Percentiles rank a stretch among this genome's conserved stretches.
Conservation (phyloP, 2,888 invertebrate species). For the Lycia hirtaria region DNA sequence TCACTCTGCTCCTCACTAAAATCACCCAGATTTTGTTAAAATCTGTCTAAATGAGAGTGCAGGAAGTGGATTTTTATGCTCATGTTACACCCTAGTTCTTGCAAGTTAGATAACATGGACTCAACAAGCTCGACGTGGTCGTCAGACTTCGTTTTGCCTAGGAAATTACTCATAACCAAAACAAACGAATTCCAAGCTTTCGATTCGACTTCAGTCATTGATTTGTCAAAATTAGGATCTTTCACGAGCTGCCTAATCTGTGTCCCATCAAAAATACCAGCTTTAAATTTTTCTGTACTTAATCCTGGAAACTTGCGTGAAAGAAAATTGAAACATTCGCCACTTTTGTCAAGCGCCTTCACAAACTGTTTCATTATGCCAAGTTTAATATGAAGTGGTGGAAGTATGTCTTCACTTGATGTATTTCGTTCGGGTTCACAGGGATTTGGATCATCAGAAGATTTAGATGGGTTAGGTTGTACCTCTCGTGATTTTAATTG, state of each 20-base stretch:
- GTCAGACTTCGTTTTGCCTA: not conserved
- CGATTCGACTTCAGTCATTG: not conserved
- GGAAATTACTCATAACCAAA: not conserved
- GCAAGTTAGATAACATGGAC: not conserved
- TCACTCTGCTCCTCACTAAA: not conserved
- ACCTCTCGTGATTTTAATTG: not conserved
- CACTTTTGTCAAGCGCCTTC: too few species aligned
- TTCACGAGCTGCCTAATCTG: not conserved
- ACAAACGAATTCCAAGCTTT: not conserved
- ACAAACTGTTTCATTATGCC: too few species aligned
- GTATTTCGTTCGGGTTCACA: not conserved
- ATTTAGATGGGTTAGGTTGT: not conserved
- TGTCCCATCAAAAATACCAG: not conserved
- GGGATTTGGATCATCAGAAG: not conserved
- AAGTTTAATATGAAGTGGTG: not conserved
- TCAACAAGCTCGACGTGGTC: not conserved
- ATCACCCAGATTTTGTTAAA: not conserved
- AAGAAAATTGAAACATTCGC: too few species aligned
- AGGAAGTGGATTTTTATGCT: not conserved
- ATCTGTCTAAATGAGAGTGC: not conserved
- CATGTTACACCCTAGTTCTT: not conserved
- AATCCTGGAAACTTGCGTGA: too few species aligned
- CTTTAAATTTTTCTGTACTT: not conserved
- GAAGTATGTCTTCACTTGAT: not conserved
- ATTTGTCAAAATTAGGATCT: not conserved